Percentiles rank a stretch among this genome's conserved stretches.
phyloP scores from a whole-genome alignment of 2,113 vertebrate species.

The Otis tarda region DNA sequence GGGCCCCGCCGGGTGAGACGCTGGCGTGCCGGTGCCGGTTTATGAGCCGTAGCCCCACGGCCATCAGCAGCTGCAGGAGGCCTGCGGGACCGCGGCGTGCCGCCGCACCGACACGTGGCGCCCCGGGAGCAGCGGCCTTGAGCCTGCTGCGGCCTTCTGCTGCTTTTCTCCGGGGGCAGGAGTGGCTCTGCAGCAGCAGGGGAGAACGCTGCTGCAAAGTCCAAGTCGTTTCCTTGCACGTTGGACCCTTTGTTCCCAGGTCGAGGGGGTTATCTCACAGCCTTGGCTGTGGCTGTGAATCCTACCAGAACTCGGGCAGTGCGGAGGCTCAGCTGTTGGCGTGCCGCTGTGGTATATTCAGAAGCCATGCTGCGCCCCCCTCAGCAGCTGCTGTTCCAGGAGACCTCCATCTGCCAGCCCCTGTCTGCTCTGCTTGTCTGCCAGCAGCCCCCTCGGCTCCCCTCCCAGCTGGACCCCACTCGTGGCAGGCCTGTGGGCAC shows the following conservation, averaged over 20 bases:
- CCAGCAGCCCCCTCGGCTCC: not conserved
- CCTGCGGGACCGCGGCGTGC: too few relatives aligned
- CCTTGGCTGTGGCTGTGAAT: not conserved
- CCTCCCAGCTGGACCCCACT: not conserved
- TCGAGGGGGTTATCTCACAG: not conserved
- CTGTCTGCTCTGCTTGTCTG: too few relatives aligned
- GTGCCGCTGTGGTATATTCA: accelerated
- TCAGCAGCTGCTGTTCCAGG: not conserved
- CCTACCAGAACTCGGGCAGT: accelerated
- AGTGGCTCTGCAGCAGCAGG: not conserved
- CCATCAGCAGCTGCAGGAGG: accelerated
- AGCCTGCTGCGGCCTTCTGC: not conserved
- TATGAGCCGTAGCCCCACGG: accelerated
- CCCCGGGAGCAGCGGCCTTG: not conserved
- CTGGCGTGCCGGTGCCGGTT: too few relatives aligned
- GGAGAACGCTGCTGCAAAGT: too few relatives aligned
- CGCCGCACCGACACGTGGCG: not conserved
- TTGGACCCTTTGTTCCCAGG: not conserved
- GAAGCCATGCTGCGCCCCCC: not conserved
- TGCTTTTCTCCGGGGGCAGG: not conserved
- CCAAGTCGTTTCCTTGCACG: not conserved
- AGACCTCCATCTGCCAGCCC: not conserved
- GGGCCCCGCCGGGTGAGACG: not conserved
- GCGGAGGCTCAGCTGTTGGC: accelerated
- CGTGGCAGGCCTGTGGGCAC: not conserved